phyloP scores from a whole-genome alignment of 2,113 vertebrate genomes.

The Cheilinus undulatus region DNA sequence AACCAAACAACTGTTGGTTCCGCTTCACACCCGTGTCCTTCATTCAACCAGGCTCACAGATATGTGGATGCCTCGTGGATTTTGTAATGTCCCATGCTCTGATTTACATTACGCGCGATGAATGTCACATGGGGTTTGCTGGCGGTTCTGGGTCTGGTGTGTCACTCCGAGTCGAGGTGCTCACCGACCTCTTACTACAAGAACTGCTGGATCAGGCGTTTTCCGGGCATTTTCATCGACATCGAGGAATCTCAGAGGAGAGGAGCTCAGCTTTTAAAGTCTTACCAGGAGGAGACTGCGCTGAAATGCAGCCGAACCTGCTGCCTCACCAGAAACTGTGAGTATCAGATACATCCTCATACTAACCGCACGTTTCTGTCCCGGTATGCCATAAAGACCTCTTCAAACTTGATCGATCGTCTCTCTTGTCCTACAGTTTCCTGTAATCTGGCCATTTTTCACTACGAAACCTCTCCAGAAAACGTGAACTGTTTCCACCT shows the following conservation, averaged over 20 bases:
- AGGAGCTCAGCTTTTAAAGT: conserved; percentile 87
- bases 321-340: conserved; percentile 87
- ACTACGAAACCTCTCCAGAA: conserved; percentile 82
- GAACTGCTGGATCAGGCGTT: conserved; percentile 94
- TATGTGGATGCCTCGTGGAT: conserved; percentile 26
- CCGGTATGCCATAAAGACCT: too few relatives aligned
- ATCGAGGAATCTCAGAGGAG: conserved; percentile 87
- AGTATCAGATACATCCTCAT: conserved; percentile 60
- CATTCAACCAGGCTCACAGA: not conserved
- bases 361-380: too few relatives aligned
- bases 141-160: conserved; percentile 76
- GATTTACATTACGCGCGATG: conserved; percentile 80
- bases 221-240: conserved; percentile 88
- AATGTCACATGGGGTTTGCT: conserved; percentile 75
- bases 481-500: conserved; percentile 90
- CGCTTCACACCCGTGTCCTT: conserved; percentile 12
- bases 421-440: conserved; percentile 81
- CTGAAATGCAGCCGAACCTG: conserved; percentile 90
- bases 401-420: not conserved
- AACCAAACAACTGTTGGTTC: conserved; percentile 36
- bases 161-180: conserved; percentile 81
- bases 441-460: conserved; percentile 95
- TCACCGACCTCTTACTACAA: conserved; percentile 88
- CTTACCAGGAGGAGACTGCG: conserved; percentile 85
- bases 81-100: conserved; percentile 45